A percentile compares a stretch with the other conserved stretches of the same genome.
phyloP scores from a whole-genome alignment of 53 echinoderm and acorn worm species.

The Luidia sarsii region DNA sequence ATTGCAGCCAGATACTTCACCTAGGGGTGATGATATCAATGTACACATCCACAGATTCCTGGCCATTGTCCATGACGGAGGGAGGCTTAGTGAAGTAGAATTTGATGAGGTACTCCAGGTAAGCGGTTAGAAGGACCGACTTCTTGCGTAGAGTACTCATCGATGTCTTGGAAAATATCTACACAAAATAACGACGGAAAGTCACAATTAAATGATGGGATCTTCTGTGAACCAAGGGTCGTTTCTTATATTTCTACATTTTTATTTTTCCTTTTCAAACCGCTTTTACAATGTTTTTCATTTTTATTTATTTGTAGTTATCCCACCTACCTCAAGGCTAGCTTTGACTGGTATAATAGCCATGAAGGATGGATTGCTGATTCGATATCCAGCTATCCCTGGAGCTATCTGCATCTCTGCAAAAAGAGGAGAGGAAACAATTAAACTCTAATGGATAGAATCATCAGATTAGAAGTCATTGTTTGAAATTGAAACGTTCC shows the following conservation, averaged over 20 bases:
- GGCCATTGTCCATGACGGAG: not conserved
- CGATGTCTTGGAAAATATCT: slow-evolving; percentile 79
- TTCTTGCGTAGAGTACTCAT: slow-evolving; percentile 74
- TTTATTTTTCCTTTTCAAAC: too few species aligned
- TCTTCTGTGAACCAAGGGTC: too few species aligned
- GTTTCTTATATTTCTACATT: too few species aligned
- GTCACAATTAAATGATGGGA: too few species aligned
- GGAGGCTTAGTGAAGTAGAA: slow-evolving; percentile 27
- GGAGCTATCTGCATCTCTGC: slow-evolving; percentile 81
- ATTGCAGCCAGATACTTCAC: not conserved
- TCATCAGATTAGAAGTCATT: too few species aligned
- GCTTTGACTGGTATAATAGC: slow-evolving; percentile 77
- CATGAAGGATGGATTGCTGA: slow-evolving; percentile 85
- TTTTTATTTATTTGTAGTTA: not conserved
- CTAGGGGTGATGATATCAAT: slow-evolving; percentile 82
- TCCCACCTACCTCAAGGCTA: slow-evolving; percentile 83
- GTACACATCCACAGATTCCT: slow-evolving; percentile 2
- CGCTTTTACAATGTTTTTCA: not conserved
- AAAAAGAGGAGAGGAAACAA: not conserved
- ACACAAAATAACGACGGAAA: not conserved
- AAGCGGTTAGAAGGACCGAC: slow-evolving; percentile 78
- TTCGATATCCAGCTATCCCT: slow-evolving; percentile 81
- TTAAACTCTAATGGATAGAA: too few species aligned
- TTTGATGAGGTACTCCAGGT: slow-evolving; percentile 64
- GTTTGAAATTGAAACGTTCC: too few species aligned